Percentiles rank a stretch among this genome's conserved stretches.
Conservation (phyloP, 1,140 invertebrate genomes). For the Phthorimaea operculella region DNA sequence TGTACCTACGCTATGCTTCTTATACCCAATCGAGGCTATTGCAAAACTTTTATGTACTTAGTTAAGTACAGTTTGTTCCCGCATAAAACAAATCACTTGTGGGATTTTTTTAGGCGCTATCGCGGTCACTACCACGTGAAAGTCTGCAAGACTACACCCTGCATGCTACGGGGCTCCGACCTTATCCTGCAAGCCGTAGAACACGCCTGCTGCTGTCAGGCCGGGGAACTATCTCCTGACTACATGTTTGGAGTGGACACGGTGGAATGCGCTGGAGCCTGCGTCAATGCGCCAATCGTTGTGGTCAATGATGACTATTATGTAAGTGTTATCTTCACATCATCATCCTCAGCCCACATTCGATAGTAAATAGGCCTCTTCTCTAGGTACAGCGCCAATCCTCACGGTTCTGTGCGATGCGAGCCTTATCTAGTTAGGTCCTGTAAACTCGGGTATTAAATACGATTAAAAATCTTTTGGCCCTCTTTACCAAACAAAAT, state of each 20-base stretch:
- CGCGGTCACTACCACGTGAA: constrained; percentile 50
- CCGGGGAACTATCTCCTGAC: constrained; percentile 36
- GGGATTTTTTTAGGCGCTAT: constrained; percentile 29
- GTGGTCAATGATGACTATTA: constrained; percentile 55
- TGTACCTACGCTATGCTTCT: too few species aligned
- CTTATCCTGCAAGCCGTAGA: constrained; percentile 38
- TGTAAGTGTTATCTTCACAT: constrained; percentile 33
- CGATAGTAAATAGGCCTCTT: not conserved
- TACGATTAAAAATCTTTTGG: too few species aligned
- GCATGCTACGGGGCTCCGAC: constrained; percentile 53
- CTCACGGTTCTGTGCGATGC: not conserved
- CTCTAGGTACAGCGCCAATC: not conserved
- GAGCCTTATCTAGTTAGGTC: not conserved
- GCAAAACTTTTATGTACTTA: too few species aligned
- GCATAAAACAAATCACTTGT: too few species aligned
- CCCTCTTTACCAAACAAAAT: too few species aligned
- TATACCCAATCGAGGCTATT: too few species aligned
- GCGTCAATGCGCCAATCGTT: constrained; percentile 49
- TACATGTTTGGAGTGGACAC: constrained; percentile 48
- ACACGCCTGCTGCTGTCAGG: constrained; percentile 30
- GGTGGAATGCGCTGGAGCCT: constrained; percentile 52
- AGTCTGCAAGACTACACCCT: constrained; percentile 49
- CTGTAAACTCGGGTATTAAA: too few species aligned
- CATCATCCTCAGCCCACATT: too few species aligned
- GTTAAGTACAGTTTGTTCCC: too few species aligned